phyloP scores from a whole-genome alignment of 1,140 invertebrate genomes.

The Aphelinus atriplicis region DNA sequence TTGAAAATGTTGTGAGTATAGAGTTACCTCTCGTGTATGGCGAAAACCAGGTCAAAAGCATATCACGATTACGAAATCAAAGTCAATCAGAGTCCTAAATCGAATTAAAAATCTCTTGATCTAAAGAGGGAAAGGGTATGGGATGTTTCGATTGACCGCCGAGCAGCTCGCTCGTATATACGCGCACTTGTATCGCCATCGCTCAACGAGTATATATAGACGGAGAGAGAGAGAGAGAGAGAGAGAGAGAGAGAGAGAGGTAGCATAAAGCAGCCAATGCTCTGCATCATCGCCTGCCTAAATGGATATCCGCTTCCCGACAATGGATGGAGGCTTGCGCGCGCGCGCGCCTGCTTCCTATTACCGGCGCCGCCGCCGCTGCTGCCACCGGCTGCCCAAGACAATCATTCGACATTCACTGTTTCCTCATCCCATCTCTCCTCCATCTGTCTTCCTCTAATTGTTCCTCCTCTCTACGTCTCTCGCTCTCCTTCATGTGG shows the following conservation, averaged over 20 bases:
- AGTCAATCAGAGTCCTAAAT: too few relatives aligned
- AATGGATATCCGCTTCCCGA: slow-evolving; percentile 34
- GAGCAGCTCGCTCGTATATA: too few relatives aligned
- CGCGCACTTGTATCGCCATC: neutral
- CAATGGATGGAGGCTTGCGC: neutral
- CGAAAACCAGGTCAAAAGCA: too few relatives aligned
- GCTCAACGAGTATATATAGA: slow-evolving; percentile 1
- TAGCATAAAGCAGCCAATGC: neutral
- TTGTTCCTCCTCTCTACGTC: neutral
- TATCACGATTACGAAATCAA: too few relatives aligned
- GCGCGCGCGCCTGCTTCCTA: neutral
- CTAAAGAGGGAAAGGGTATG: too few relatives aligned
- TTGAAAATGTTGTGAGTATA: too few relatives aligned
- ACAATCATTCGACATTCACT: slow-evolving; percentile 13
- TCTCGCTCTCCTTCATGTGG: too few relatives aligned
- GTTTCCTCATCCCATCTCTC: neutral
- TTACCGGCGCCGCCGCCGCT: neutral
- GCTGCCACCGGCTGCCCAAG: neutral
- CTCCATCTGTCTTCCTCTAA: neutral
- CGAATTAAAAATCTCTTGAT: too few relatives aligned
- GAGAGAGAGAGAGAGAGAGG: too few relatives aligned
- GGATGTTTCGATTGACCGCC: too few relatives aligned
- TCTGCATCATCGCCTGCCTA: slow-evolving; percentile 1
- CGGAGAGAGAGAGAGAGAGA: too few relatives aligned
- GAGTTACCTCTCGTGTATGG: too few relatives aligned